phyloP scores from a whole-genome alignment of 2,113 vertebrate genomes.

The Pelecanus crispus region DNA sequence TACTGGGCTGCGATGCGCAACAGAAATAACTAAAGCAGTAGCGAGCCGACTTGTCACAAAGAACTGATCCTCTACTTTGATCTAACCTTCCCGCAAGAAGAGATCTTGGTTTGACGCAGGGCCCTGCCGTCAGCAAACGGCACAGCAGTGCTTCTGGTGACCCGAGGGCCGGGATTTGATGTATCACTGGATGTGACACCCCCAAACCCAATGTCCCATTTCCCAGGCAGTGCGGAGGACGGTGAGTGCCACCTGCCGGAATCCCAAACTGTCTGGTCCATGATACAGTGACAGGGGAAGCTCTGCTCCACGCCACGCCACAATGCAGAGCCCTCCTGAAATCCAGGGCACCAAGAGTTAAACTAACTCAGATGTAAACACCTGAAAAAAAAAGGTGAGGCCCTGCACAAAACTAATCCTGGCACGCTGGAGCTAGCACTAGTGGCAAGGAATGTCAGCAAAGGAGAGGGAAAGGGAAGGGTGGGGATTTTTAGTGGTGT shows the following conservation, averaged over 20 bases:
- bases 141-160: not conserved
- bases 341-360: not conserved
- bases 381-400: not conserved
- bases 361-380: not conserved
- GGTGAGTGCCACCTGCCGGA: not conserved
- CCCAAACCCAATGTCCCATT: fast-evolving
- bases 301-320: fast-evolving
- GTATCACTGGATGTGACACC: not conserved
- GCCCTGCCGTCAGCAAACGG: fast-evolving
- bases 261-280: fast-evolving
- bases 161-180: not conserved
- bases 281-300: not conserved
- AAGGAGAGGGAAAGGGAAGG: not conserved
- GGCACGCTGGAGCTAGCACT: not conserved
- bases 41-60: not conserved
- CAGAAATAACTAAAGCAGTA: not conserved
- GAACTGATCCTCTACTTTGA: not conserved
- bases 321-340: not conserved
- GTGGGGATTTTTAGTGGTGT: not conserved
- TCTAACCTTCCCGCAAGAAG: not conserved
- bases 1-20: not conserved
- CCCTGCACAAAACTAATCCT: not conserved
- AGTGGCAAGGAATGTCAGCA: not conserved
- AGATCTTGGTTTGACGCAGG: fast-evolving
- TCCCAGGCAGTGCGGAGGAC: not conserved